A percentile compares a stretch with the other conserved stretches of the same genome.
Evolutionary conservation across 1,140 invertebrate genomes (phyloP).

Genomic region (Myzus persicae): DNA sequence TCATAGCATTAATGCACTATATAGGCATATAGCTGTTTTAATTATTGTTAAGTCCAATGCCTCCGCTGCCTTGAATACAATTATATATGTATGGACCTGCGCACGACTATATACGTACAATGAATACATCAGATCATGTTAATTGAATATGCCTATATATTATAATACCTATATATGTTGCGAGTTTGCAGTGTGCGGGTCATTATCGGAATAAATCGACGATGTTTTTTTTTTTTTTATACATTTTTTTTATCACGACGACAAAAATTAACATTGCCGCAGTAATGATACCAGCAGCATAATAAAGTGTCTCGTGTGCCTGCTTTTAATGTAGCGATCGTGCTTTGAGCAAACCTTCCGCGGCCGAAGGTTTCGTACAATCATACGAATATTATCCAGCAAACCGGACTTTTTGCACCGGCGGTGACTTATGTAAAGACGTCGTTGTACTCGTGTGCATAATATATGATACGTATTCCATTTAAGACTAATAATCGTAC

Average conservation of each 20-base stretch:
- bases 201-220: not conserved
- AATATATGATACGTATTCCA: not conserved
- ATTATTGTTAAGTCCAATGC: not conserved
- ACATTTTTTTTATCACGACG: not conserved
- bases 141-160: no score
- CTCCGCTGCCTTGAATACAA: not conserved
- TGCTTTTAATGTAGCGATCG: not conserved
- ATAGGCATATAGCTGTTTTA: not conserved
- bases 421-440: not conserved
- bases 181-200: not conserved
- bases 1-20: not conserved
- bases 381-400: not conserved
- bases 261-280: not conserved
- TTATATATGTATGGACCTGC: not conserved
- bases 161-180: not conserved
- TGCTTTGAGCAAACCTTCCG: not conserved
- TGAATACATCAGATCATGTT: no score
- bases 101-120: not conserved
- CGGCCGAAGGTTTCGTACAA: not conserved
- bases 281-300: not conserved
- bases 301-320: not conserved
- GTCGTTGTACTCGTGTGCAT: not conserved
- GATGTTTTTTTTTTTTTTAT: not conserved
- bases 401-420: not conserved
- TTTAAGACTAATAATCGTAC: not conserved